Evolutionary conservation across 2,113 vertebrate genomes (phyloP).

Genomic region (Corydoras sp.): DNA sequence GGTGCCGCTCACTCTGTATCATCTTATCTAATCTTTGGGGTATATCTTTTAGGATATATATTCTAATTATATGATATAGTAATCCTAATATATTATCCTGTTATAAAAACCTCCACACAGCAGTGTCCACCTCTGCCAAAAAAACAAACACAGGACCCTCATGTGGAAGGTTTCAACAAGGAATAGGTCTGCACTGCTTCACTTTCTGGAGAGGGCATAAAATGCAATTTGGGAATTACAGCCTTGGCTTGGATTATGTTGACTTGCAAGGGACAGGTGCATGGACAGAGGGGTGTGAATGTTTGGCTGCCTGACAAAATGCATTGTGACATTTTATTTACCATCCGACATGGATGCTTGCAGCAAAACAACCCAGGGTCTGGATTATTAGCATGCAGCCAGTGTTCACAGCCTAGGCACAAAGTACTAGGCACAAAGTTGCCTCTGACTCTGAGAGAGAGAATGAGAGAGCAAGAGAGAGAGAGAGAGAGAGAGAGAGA

Average conservation of each 20-base stretch:
- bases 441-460: conserved; percentile 11
- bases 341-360: conserved; percentile 38
- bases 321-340: conserved; percentile 48
- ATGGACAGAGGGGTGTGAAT: neutral
- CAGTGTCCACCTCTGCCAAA: conserved; percentile 31
- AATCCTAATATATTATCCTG: too few relatives aligned
- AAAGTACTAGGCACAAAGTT: conserved; percentile 8
- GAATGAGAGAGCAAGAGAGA: neutral
- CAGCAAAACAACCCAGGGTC: conserved; percentile 31
- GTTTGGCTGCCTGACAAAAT: conserved; percentile 28
- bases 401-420: conserved; percentile 34
- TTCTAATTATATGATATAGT: too few relatives aligned
- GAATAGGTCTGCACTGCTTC: neutral
- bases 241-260: conserved; percentile 1
- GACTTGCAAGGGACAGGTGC: conserved; percentile 8
- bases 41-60: too few relatives aligned
- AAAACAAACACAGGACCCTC: conserved; percentile 44
- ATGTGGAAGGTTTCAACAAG: conserved; percentile 4
- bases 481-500: conserved; percentile 2
- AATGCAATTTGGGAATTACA: conserved; percentile 16
- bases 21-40: too few relatives aligned
- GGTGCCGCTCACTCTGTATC: too few relatives aligned
- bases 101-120: too few relatives aligned
- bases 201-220: conserved; percentile 8
- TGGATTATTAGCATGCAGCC: conserved; percentile 49